Base-by-base conservation (phyloP, 2,797 vertebrate species). In the Remorina albescens region DNA sequence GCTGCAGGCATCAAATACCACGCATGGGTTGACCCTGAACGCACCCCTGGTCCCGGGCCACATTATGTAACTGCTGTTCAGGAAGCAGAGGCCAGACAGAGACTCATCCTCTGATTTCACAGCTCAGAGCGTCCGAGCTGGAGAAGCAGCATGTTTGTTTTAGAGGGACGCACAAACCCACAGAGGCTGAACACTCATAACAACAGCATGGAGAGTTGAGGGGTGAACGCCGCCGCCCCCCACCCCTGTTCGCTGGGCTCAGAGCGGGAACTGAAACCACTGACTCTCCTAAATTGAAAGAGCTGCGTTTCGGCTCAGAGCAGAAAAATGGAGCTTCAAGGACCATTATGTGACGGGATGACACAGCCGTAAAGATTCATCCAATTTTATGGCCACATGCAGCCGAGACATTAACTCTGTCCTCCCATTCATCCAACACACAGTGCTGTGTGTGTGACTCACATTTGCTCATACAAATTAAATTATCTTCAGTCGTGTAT, bases 321-420 rank as follows among this genome's bases (percentile, higher is more conserved):
- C 68, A 66, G 67, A 76, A 78, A 74, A 67, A 75, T 66, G 73
- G 66, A 71, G 77, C 75, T 68, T 68, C 60, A 79, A 83, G 67
- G 55, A 66, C 47, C 66, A 49, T 83, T 83, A 83, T 75, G 68
- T 81, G 82, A 83, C 55, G 74, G 62, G 80, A 74, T 71, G 81
- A 85, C 82, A 85, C 78, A 78, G 82, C 62, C 28, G 26, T 78
- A 67, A 72, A 85, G 76, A 82, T 82, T 78, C 71, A 86, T 85
- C 76, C 78, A 69, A 78, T 81, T 86, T 83, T 83, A 86, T 85
- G 80, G 74, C 34, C 67, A 60, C 65, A 74, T 53, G 54, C 82
- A 75, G 76, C 74, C 46, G 80, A 85, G 78, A 80, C 71, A 56
- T 82, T 76, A 76, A 67, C 73, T 36, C 70, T 46, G 18, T 60